These are phyloP conservation scores for Drosophila neocordata DNA, from an alignment of 1,140 invertebrate genomes.

Conservation along the genomic window DNA sequence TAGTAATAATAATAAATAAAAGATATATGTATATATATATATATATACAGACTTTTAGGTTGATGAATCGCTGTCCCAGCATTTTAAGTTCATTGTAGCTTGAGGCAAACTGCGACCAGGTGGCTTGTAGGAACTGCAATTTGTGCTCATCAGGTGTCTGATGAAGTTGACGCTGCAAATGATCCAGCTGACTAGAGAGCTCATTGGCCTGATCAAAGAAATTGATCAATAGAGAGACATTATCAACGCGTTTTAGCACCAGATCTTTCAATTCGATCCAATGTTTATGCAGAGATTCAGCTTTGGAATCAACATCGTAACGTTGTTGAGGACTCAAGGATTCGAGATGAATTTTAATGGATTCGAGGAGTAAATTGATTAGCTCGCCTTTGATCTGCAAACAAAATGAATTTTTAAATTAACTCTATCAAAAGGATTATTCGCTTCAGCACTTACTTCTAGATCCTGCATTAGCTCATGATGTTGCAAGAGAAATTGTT, in stretches of 20 bases:
- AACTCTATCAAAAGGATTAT: not conserved
- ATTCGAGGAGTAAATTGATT: constrained; percentile 86
- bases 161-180: constrained; percentile 85
- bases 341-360: constrained; percentile 87
- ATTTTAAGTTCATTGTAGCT: constrained; percentile 86
- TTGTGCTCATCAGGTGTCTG: constrained; percentile 84
- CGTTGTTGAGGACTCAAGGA: constrained; percentile 87
- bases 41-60: constrained; percentile 83
- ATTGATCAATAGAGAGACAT: constrained; percentile 87
- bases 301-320: constrained; percentile 86
- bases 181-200: constrained; percentile 87
- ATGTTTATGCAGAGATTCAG: constrained; percentile 85
- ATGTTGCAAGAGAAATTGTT: constrained; percentile 90
- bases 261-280: constrained; percentile 87
- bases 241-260: constrained; percentile 86
- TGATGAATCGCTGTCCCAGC: constrained; percentile 88
- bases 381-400: constrained; percentile 87
- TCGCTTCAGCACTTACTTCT: constrained; percentile 83
- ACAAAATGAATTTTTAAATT: constrained; percentile 29
- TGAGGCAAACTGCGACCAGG: constrained; percentile 86
- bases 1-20: no score
- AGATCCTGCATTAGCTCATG: constrained; percentile 89
- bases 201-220: constrained; percentile 89
- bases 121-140: constrained; percentile 85
- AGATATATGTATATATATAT: no score